phyloP scores from a whole-genome alignment of 2,113 vertebrate species.

The Trochalopteron elliotii region DNA sequence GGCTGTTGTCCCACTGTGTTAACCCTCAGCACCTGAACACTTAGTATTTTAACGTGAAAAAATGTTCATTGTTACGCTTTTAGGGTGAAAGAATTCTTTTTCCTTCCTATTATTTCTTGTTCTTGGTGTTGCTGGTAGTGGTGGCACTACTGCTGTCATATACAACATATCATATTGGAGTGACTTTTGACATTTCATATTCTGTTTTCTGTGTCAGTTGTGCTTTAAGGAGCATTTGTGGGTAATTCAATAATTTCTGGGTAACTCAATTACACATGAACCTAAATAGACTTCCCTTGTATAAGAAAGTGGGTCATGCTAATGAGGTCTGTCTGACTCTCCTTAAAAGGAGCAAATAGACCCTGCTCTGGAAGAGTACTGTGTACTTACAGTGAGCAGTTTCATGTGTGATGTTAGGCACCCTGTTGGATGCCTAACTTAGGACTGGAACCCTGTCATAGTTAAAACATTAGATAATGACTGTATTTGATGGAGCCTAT shows the following conservation, averaged over 20 bases:
- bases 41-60: neutral
- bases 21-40: neutral
- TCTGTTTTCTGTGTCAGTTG: neutral
- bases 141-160: neutral
- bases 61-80: neutral
- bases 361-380: neutral
- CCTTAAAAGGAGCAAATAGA: neutral
- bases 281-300: neutral
- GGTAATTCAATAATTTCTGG: neutral
- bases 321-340: neutral
- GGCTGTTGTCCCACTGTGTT: neutral
- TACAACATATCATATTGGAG: neutral
- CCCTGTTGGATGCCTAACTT: neutral
- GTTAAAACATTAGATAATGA: neutral
- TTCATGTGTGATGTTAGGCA: neutral
- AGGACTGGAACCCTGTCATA: neutral
- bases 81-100: neutral
- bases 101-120: neutral
- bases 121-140: neutral
- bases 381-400: neutral
- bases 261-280: neutral
- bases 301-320: neutral
- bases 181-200: neutral
- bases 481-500: neutral
- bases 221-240: neutral